Evolutionary conservation across 2,113 vertebrate species (phyloP).

Genomic region (Limanda limanda): DNA sequence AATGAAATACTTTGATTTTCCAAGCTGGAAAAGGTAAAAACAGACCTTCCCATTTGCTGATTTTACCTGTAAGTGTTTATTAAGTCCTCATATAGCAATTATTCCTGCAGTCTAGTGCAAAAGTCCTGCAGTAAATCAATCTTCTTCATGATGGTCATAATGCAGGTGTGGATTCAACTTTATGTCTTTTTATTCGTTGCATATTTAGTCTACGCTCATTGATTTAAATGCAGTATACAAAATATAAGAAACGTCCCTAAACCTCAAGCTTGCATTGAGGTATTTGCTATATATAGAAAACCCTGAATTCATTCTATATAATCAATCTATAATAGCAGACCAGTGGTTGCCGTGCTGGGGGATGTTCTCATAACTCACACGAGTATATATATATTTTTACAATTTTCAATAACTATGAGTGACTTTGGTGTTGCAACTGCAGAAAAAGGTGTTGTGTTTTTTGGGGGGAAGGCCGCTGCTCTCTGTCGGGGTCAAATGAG

Average conservation of each 20-base stretch:
- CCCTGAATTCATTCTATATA: neutral
- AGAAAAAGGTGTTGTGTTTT: slow-evolving; percentile 20
- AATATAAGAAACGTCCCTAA: neutral
- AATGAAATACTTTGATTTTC: slow-evolving; percentile 15
- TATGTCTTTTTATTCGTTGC: too few species aligned
- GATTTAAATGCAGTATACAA: too few species aligned
- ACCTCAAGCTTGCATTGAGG: neutral
- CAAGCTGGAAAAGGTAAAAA: neutral
- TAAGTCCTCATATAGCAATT: neutral
- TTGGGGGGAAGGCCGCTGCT: neutral
- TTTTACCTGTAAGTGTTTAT: neutral
- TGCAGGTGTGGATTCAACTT: too few species aligned
- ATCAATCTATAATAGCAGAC: too few species aligned
- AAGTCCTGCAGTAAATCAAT: neutral
- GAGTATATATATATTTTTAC: neutral
- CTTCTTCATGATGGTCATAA: too few species aligned
- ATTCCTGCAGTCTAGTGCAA: neutral
- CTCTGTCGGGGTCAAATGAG: neutral
- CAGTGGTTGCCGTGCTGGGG: too few species aligned
- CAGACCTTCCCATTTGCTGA: neutral
- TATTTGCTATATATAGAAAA: neutral
- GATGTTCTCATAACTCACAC: neutral
- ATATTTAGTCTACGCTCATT: too few species aligned
- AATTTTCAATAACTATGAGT: slow-evolving; percentile 29
- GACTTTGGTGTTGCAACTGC: slow-evolving; percentile 8